A percentile compares a stretch with the other conserved stretches of the same genome.
Conservation (phyloP, 1,140 invertebrate species). For the Habropoda laboriosa region DNA sequence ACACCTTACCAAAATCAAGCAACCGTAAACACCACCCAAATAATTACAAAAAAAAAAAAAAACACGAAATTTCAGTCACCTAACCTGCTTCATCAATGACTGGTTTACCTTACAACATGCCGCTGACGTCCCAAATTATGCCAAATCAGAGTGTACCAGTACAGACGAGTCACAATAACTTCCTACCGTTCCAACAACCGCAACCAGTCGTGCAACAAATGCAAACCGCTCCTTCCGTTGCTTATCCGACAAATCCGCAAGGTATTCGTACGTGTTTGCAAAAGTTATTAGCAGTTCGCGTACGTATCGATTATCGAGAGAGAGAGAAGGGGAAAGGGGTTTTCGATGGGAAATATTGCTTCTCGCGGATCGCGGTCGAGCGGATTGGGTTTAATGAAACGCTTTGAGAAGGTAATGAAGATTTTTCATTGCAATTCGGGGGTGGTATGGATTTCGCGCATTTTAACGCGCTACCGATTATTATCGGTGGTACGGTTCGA, state of each 20-base stretch:
- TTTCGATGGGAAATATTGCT: conserved; percentile 1
- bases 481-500: too few relatives aligned
- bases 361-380: neutral
- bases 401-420: neutral
- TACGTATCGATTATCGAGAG: neutral
- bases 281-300: neutral
- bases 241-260: conserved; percentile 51
- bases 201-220: conserved; percentile 62
- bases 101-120: conserved; percentile 50
- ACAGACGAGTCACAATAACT: conserved; percentile 69
- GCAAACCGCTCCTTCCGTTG: conserved; percentile 42
- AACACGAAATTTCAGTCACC: neutral
- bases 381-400: neutral
- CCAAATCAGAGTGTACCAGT: conserved; percentile 64
- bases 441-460: neutral
- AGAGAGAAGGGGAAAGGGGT: neutral
- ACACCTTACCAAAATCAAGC: neutral
- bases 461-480: too few relatives aligned
- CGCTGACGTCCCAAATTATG: conserved; percentile 53
- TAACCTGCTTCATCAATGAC: conserved; percentile 58
- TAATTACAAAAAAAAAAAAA: neutral
- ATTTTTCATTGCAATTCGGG: neutral
- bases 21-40: neutral
- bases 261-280: conserved; percentile 39
- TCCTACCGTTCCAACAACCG: conserved; percentile 64